phyloP scores from a whole-genome alignment of 2,888 invertebrate species.

The Eucera pruinosa region DNA sequence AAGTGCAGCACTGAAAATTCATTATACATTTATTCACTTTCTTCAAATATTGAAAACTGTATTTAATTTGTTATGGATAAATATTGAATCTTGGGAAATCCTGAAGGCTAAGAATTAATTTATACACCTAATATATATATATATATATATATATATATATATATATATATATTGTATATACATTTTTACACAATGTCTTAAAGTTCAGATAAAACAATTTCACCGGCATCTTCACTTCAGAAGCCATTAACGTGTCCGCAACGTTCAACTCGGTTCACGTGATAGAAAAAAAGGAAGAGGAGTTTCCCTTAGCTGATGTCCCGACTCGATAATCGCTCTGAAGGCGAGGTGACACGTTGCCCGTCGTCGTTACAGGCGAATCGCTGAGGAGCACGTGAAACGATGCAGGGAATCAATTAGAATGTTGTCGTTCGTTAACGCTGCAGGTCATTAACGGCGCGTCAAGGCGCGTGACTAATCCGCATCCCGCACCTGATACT shows the following conservation, averaged over 20 bases:
- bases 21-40: too few species aligned
- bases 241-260: not conserved
- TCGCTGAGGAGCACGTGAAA: conserved; percentile 41
- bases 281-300: not conserved
- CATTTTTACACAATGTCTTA: too few species aligned
- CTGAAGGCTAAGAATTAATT: too few species aligned
- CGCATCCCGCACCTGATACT: not conserved
- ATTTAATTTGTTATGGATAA: too few species aligned
- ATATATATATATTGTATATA: too few species aligned
- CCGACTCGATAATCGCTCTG: conserved; percentile 26
- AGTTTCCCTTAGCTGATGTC: conserved; percentile 11
- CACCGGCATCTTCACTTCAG: not conserved
- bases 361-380: conserved; percentile 35
- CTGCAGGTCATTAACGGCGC: conserved; percentile 72
- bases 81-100: too few species aligned
- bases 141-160: too few species aligned
- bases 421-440: conserved; percentile 75
- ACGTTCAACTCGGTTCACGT: not conserved
- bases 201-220: too few species aligned
- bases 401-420: conserved; percentile 74
- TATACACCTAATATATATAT: too few species aligned
- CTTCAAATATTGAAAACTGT: too few species aligned
- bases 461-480: conserved; percentile 50
- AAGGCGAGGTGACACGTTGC: conserved; percentile 17
- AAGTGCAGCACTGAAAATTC: too few species aligned